Percentiles rank a stretch among this genome's conserved stretches.
Conservation (phyloP, 2,113 vertebrate genomes). For the Perca flavescens region DNA sequence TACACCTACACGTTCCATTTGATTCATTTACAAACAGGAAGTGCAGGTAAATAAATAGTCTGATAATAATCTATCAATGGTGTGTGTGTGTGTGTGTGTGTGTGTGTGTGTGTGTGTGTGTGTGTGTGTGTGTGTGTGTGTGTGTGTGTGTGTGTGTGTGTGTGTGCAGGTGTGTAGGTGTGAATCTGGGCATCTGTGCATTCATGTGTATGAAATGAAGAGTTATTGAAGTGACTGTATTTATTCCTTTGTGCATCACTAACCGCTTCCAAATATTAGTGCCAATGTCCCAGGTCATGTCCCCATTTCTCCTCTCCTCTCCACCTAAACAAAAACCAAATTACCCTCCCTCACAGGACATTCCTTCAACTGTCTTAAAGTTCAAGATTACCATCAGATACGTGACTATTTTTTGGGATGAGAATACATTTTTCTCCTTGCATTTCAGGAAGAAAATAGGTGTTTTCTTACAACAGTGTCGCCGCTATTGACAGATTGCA, state of each 20-base stretch:
- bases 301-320: neutral
- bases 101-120: too few species aligned
- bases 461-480: slow-evolving; percentile 31
- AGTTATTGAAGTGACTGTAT: slow-evolving; percentile 55
- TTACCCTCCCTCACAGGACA: neutral
- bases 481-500: slow-evolving; percentile 50
- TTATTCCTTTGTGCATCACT: slow-evolving; percentile 39
- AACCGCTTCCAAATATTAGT: slow-evolving; percentile 34
- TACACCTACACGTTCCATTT: neutral
- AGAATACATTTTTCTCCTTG: neutral
- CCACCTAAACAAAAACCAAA: slow-evolving; percentile 24
- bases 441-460: slow-evolving; percentile 11
- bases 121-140: too few species aligned
- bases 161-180: slow-evolving; percentile 21
- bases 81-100: too few species aligned
- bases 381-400: slow-evolving; percentile 3
- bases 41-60: neutral
- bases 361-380: neutral
- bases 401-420: neutral
- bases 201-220: slow-evolving; percentile 37
- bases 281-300: slow-evolving; percentile 18
- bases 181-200: slow-evolving; percentile 1
- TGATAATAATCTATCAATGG: too few species aligned
- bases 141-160: too few species aligned
- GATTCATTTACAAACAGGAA: neutral